Base-by-base conservation (phyloP, 1,140 invertebrate species). In the Brachionus sp. region DNA sequence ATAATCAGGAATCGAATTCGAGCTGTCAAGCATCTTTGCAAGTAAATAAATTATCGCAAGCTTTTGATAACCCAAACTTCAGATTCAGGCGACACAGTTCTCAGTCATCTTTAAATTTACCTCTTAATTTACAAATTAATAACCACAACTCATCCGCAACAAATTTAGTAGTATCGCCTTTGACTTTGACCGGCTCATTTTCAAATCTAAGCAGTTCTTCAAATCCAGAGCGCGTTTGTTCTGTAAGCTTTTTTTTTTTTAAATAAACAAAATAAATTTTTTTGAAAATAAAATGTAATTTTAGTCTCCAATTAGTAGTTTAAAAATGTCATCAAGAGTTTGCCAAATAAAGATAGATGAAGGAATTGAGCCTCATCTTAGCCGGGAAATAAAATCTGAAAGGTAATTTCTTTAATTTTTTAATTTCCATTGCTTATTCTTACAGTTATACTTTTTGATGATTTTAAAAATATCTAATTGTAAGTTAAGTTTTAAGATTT, bases 291-390 rank as follows among this genome's bases (percentile, higher is more conserved):
- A 44, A 37, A n/a, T 77, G n/a, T 44, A 13, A 12, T 33, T 66
- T 13, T 44, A 80, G 77, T 80, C 77, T 62, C 77, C 77, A 33
- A 37, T 80, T 25, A 66, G 33, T 66, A 66, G 50, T n/a, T 62
- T 80, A 16, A 80, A 80, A 80, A 80, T 80, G 77, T 80, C 77
- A 16, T 62, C 50, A 23, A 57, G 77, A 37, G 77, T 80, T 37
- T 80, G 77, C 19, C 77, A 80, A 35, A 62, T 80, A 44, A 80
- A 80, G 57, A 80, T 80, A 12, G 77, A 80, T 44, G 77, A 80
- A 37, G 77, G 77, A 12, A 80, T 80, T 44, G 77, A 80, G 25
- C 77, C 77, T 62, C 77, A 80, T 50, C 33, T 80, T 13, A 80
- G 62, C 35, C 33, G 77, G 12, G 77, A 80, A 42, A 80, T 80